Base-by-base conservation (phyloP, 2,888 invertebrate species). In the Yponomeuta sedellus region DNA sequence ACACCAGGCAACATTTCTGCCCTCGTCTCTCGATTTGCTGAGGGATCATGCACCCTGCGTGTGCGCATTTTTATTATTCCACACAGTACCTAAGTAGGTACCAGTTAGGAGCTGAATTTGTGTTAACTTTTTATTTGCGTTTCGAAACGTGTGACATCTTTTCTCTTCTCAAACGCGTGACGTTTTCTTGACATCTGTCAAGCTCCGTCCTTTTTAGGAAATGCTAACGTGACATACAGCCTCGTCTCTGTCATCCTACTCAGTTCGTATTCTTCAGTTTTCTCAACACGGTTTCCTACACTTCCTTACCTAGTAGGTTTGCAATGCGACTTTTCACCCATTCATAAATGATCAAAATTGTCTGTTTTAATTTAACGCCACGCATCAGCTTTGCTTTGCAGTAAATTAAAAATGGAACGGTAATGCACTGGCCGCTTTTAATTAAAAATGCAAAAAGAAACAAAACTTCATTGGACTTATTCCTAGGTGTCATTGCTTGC, bases 21-120 rank as follows among this genome's bases (percentile, higher is more conserved):
- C 82, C 82, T 78, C 82, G 78, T 81, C 76, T 76, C 72, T 74
- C 74, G 74, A 75, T 75, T 74, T 75, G 75, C 77, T 78, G 16
- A 78, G 58, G 58, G 58, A 19, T 58, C 44, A 16, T 10, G 58
- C 58, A 20, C 58, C 58, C 58, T 58, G 58, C 58, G 58, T 58
- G 5, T 58, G 61, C 62, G 61, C 61, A 61, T 61, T n/a, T 61
- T 61, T 61, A 61, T n/a, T 34, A 34, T 28, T 61, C 44, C 44
- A 34, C 34, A 34, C 25, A 25, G 25, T 34, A 34, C 6, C 10
- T 34, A 34, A 34, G 34, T 8, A 12, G 16, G 44, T 16, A 44
- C 44, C 44, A 52, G 44, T 52, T 52, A 12, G 44, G 16, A 1
- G 3, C 44, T 16, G 44, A 52, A 52, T 52, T 52, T 52, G 44